Base-by-base conservation (phyloP, 2,113 vertebrate species). In the Callipepla californica region DNA sequence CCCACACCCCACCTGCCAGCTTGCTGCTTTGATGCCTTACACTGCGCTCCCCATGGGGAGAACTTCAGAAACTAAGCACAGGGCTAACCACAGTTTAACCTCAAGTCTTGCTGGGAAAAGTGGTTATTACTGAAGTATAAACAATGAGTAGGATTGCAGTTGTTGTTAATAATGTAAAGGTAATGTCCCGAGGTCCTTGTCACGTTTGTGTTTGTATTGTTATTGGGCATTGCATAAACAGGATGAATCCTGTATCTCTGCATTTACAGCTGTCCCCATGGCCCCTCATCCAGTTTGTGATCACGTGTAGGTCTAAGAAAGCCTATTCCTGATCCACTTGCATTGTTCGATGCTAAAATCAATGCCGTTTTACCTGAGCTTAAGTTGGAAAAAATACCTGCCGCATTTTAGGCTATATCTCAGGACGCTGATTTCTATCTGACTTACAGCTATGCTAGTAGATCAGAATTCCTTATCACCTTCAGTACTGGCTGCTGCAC, bases 191-290 rank as follows among this genome's bases (percentile, higher is more conserved):
- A 53, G 80, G 40, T 17, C 74, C 20, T 30, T 48, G 16, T 16
- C 47, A 47, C 7, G 47, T 40, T 79, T 63, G 42, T 63, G 20
- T 69, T 83, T 90, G 11, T 34, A 5, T 32, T 91, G 30, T 67
- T 84, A 9, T 21, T 63, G 36, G 28, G 17, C 28, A 47, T 59
- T 1, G 1, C 34, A 62, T 47, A 53, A 61, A 63, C 0, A 1
- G n/a, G 74, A 51, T 32, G 67, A 44, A 28, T 0, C 45, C 19
- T 1, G 0, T 53, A 7, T 59, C 66, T 67, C 72, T 1, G 0
- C 25, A 6, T 79, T 26, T 75, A 21, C 18, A 67, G 0, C 47
- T 51, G 23, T 11, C 25, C 40, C 67, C 17, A 9, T 1, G 1
- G 22, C 74, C 34, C 38, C 53, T 40, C 11, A 6, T 66, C 36